Evolutionary conservation across 2,113 vertebrate species (phyloP).

Genomic region (Scomber scombrus): DNA sequence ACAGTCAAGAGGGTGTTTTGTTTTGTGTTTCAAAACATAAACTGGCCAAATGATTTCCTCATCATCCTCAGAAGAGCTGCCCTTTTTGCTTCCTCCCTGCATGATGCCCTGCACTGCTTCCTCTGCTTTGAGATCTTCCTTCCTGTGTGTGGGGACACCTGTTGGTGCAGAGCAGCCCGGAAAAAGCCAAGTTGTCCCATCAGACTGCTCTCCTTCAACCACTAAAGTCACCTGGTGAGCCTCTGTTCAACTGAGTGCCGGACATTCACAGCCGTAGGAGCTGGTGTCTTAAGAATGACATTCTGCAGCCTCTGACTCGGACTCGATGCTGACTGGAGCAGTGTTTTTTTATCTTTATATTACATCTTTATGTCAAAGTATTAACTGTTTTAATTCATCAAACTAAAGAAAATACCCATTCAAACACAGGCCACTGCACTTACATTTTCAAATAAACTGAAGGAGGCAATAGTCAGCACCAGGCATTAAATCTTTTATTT

Average conservation of each 20-base stretch:
- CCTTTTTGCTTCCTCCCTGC: constrained; percentile 46
- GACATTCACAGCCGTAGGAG: neutral
- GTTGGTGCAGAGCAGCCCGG: constrained; percentile 60
- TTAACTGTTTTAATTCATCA: neutral
- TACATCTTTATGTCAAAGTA: neutral
- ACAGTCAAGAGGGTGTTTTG: constrained; percentile 13
- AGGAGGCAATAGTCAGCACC: neutral
- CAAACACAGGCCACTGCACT: neutral
- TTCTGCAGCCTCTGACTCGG: neutral
- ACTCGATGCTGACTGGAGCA: neutral
- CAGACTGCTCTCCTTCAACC: constrained; percentile 28
- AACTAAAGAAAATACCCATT: neutral
- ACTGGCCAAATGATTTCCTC: constrained; percentile 42
- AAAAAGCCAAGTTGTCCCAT: constrained; percentile 43
- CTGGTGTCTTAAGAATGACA: neutral
- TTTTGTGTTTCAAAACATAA: constrained; percentile 7
- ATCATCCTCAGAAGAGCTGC: constrained; percentile 39
- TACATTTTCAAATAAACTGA: neutral
- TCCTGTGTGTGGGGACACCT: constrained; percentile 70
- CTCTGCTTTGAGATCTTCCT: constrained; percentile 58
- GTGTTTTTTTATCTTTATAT: neutral
- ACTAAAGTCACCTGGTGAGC: constrained; percentile 41
- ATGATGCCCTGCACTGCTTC: constrained; percentile 51
- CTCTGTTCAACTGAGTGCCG: constrained; percentile 8
- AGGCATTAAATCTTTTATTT: neutral